These are phyloP conservation scores for Scaptomyza parva DNA, from an alignment of 2,888 invertebrate species.

Conservation along the genomic window DNA sequence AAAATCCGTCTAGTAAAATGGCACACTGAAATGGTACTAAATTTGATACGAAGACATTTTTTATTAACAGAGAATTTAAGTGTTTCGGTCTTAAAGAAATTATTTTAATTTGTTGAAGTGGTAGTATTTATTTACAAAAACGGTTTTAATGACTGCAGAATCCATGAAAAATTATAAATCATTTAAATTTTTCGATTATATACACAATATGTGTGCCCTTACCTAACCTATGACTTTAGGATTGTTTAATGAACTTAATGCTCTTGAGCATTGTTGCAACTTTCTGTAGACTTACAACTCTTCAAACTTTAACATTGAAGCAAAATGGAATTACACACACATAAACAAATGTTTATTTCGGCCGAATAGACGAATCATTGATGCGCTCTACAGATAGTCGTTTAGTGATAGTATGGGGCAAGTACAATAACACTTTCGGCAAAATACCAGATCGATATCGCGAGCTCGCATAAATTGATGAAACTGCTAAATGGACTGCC, in stretches of 20 bases:
- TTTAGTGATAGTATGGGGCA: slow-evolving; percentile 8
- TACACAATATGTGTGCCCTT: no score
- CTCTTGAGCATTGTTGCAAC: neutral
- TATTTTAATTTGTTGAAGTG: no score
- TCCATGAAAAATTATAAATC: no score
- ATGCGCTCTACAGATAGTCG: slow-evolving; percentile 25
- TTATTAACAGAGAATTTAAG: neutral
- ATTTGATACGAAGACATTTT: neutral
- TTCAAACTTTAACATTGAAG: neutral
- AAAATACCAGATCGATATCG: slow-evolving; percentile 49
- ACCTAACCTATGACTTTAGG: no score
- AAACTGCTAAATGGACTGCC: slow-evolving; percentile 47
- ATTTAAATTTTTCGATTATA: no score
- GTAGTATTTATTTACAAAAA: no score
- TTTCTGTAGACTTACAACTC: slow-evolving; percentile 6
- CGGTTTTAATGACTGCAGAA: no score
- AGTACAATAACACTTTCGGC: slow-evolving; percentile 29
- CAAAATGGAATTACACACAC: neutral
- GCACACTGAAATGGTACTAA: slow-evolving; percentile 8
- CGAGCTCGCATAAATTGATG: slow-evolving; percentile 54
- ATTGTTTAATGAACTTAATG: neutral
- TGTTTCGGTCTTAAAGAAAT: no score
- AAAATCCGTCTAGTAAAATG: neutral
- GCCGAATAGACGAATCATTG: slow-evolving; percentile 15
- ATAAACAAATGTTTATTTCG: slow-evolving; percentile 26